Conservation (phyloP, 2,797 vertebrate genomes). For the Neoniphon sammara region DNA sequence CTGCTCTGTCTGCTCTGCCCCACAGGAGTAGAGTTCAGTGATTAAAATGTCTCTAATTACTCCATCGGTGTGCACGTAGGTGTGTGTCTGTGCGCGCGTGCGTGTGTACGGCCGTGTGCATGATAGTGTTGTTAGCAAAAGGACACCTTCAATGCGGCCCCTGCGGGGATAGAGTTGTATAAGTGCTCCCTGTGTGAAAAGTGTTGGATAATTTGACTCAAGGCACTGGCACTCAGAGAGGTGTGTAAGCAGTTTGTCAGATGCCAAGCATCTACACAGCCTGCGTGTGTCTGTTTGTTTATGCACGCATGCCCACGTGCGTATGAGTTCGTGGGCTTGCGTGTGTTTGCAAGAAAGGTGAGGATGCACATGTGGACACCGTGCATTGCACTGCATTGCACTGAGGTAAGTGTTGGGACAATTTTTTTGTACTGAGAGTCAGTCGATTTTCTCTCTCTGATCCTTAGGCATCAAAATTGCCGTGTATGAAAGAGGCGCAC, state of each 20-base stretch:
- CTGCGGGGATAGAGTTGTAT: conserved; percentile 56
- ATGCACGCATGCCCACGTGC: conserved; percentile 30
- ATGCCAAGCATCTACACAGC: conserved; percentile 28
- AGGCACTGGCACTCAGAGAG: conserved; percentile 61
- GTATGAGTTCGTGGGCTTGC: conserved; percentile 2
- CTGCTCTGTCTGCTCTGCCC: conserved; percentile 60
- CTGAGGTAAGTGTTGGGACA: not conserved
- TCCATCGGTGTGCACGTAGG: conserved; percentile 52
- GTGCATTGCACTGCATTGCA: not conserved
- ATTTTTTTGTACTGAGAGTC: not conserved
- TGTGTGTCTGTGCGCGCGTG: conserved; percentile 24
- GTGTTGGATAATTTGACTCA: conserved; percentile 69
- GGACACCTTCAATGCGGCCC: conserved; percentile 72
- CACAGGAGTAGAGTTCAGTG: conserved; percentile 72
- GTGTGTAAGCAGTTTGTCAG: conserved; percentile 71
- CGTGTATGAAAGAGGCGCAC: conserved; percentile 10
- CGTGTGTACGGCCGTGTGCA: conserved; percentile 38
- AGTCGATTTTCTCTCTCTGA: not conserved
- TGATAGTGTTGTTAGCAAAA: conserved; percentile 61
- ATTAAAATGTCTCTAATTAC: conserved; percentile 79
- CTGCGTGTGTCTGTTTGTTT: conserved; percentile 1
- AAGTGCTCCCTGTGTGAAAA: conserved; percentile 69
- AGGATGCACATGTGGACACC: not conserved
- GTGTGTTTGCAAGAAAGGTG: not conserved
- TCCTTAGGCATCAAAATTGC: not conserved